phyloP scores from a whole-genome alignment of 2,888 invertebrate genomes.

The Ophion costatus region DNA sequence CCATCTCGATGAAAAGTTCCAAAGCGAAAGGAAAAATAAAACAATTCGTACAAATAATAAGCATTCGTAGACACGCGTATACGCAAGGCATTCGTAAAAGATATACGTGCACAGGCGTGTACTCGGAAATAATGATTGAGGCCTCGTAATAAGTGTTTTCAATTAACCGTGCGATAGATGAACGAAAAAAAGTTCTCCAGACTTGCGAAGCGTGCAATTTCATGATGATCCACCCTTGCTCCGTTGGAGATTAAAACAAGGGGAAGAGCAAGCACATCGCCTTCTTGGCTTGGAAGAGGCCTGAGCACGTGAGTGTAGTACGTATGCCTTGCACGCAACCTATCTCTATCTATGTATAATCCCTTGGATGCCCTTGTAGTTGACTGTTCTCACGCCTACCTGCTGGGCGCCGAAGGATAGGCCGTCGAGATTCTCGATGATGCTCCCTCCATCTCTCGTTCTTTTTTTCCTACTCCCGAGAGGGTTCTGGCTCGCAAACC shows the following conservation, averaged over 20 bases:
- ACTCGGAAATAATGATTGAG: constrained; percentile 8
- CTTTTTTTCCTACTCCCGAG: constrained; percentile 8
- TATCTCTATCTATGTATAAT: constrained; percentile 26
- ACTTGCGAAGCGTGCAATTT: constrained; percentile 53
- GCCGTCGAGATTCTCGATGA: constrained; percentile 40
- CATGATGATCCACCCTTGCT: constrained; percentile 43
- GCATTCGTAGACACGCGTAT: not conserved
- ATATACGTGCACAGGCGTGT: not conserved
- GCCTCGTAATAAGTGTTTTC: constrained; percentile 47
- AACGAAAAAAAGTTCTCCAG: constrained; percentile 2
- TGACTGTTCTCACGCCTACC: constrained; percentile 65
- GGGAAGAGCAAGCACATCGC: constrained; percentile 28
- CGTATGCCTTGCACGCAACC: constrained; percentile 37
- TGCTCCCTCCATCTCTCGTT: constrained; percentile 18
- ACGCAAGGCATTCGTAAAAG: not conserved
- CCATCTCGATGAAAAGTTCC: too few relatives aligned
- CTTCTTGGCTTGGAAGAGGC: constrained; percentile 30
- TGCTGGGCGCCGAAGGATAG: constrained; percentile 57
- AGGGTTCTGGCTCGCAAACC: constrained; percentile 68
- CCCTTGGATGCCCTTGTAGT: constrained; percentile 55
- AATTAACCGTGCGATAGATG: constrained; percentile 43
- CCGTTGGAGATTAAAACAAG: constrained; percentile 54
- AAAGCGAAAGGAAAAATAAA: too few relatives aligned
- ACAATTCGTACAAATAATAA: too few relatives aligned
- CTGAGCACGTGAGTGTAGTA: constrained; percentile 22